Conservation (phyloP, 2,113 vertebrate species). For the Chunga burmeisteri region DNA sequence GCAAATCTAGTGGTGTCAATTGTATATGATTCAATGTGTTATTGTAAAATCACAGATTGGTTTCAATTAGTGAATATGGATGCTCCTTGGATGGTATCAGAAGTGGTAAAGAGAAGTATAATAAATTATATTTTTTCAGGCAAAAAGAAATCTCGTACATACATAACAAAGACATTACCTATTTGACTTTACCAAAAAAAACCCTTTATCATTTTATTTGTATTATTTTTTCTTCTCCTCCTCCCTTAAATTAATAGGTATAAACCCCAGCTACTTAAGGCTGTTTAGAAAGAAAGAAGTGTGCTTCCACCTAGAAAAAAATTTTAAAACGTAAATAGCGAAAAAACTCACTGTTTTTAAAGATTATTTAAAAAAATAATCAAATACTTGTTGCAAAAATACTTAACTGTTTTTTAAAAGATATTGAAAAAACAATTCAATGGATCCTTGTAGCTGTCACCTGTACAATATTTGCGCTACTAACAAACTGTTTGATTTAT, state of each 20-base stretch:
- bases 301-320: neutral
- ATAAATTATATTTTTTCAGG: neutral
- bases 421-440: neutral
- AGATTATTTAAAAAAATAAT: neutral
- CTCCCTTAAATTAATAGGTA: neutral
- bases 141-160: neutral
- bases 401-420: neutral
- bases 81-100: neutral
- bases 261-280: rapidly evolving
- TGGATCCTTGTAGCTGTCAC: neutral
- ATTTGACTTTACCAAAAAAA: neutral
- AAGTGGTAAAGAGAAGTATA: neutral
- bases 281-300: neutral
- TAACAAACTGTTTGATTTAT: neutral
- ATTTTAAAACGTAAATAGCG: neutral
- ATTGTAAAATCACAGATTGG: neutral
- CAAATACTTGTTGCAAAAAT: neutral
- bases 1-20: neutral
- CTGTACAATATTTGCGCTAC: neutral
- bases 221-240: neutral
- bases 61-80: neutral
- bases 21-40: neutral
- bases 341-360: rapidly evolving
- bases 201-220: neutral
- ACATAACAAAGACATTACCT: neutral